Evolutionary conservation across 2,113 vertebrate species (phyloP).

Genomic region (Ardeotis arabs): DNA sequence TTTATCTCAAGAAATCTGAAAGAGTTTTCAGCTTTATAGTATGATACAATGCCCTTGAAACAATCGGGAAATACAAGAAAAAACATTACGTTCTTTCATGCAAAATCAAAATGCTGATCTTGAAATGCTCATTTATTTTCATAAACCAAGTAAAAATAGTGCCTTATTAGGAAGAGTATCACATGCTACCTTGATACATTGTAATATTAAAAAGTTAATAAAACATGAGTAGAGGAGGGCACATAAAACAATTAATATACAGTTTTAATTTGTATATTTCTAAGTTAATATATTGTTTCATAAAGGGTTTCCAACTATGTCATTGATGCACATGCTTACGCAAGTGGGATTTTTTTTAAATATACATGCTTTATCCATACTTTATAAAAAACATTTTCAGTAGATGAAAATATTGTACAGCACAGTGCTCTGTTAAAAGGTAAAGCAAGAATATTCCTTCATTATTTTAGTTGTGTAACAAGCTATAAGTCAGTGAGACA

Average conservation of each 20-base stretch:
- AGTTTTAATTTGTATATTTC: constrained; percentile 7
- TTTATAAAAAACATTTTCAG: neutral
- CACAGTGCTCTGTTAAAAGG: neutral
- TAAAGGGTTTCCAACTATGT: neutral
- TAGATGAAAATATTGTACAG: neutral
- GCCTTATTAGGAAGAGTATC: constrained; percentile 1
- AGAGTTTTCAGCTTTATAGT: neutral
- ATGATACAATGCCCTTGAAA: neutral
- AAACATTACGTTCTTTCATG: neutral
- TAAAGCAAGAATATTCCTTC: constrained; percentile 29
- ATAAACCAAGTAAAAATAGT: neutral
- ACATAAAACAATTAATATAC: constrained; percentile 29
- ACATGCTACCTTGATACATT: neutral
- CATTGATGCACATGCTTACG: neutral
- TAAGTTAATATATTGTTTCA: neutral
- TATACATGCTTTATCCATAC: neutral
- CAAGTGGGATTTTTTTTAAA: neutral
- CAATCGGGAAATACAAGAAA: neutral
- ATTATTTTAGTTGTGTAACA: constrained; percentile 3
- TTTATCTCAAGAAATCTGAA: neutral
- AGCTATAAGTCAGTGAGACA: constrained; percentile 52
- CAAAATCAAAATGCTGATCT: constrained; percentile 47
- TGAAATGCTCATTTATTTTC: constrained; percentile 31
- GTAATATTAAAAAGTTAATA: constrained; percentile 42
- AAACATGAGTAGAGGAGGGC: constrained; percentile 30